phyloP scores from a whole-genome alignment of 2,888 invertebrate species.

The Spodoptera littoralis region DNA sequence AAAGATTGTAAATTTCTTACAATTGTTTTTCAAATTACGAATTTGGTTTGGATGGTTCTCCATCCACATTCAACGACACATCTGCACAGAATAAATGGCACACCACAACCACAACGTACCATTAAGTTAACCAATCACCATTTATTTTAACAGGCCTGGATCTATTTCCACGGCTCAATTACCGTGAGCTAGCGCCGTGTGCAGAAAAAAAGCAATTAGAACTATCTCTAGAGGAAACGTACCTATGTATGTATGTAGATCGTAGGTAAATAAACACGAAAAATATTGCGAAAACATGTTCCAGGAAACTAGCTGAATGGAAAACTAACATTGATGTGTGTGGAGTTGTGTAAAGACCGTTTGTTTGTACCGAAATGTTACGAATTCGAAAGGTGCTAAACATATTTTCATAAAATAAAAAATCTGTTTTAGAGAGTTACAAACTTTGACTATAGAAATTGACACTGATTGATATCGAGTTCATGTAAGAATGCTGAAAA shows the following conservation, averaged over 20 bases:
- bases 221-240: constrained; percentile 38
- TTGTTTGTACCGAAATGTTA: too few relatives aligned
- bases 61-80: not conserved
- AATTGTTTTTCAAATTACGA: not conserved
- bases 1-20: too few relatives aligned
- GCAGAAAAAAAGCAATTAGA: constrained; percentile 37
- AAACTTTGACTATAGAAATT: too few relatives aligned
- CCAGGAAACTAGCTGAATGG: constrained; percentile 11
- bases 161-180: constrained; percentile 31
- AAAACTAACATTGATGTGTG: constrained; percentile 17
- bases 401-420: too few relatives aligned
- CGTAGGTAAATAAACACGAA: constrained; percentile 17
- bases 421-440: too few relatives aligned
- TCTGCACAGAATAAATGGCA: not conserved
- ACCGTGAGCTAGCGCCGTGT: constrained; percentile 17
- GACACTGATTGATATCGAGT: too few relatives aligned
- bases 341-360: too few relatives aligned
- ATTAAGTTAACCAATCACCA: constrained; percentile 18
- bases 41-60: too few relatives aligned
- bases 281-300: constrained; percentile 28
- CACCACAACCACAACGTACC: not conserved
- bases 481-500: too few relatives aligned
- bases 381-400: too few relatives aligned
- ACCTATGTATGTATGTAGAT: not conserved
- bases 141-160: constrained; percentile 29